Evolutionary conservation across 2,888 invertebrate species (phyloP), one percentile per base, ranked within the genome.

Genomic region (Ectropis crepuscularia): DNA sequence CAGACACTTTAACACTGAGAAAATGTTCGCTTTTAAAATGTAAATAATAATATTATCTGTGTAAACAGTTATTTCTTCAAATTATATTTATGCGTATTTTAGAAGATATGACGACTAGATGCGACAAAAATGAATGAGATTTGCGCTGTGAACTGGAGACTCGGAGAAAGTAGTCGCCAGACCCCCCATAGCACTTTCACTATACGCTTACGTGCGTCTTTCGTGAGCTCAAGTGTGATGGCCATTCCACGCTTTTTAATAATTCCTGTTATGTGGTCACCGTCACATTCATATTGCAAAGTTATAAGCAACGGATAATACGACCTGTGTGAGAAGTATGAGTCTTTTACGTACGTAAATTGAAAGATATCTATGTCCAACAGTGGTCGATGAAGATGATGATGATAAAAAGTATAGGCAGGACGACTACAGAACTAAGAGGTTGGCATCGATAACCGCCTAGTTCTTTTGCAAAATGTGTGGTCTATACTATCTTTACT

Each of bases 111-210:
- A 16, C 41, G 51, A 59, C 55, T 41, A 47, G 28, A 37, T 60
- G 42, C 9, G 49, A 48, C 53, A 42, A 48, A 54, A 54, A 54
- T 58, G 54, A 59, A 63, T 63, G 43, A 58, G 58, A 63, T 54
- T 59, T 46, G 57, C 53, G 39, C 51, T 48, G 51, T 39, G 41
- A 38, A 57, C 47, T 45, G 42, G 50, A 58, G 60, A 16, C 46
- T 46, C 1, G 51, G 61, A 58, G 66, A 67, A 67, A 67, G 66
- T 59, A 43, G 61, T 48, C 12, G 54, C 51, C 64, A 8, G 48
- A 55, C 46, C 61, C 45, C 41, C 37, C 58, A 50, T 57, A 59
- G 57, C 63, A 67, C 67, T 67, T 67, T 67, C 67, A 61, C 63
- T 61, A 11, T 41, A 38, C 61, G 45, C 42, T 63, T 60, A 61